Conservation (phyloP, 2,888 invertebrate species). For the Meteorus colon region DNA sequence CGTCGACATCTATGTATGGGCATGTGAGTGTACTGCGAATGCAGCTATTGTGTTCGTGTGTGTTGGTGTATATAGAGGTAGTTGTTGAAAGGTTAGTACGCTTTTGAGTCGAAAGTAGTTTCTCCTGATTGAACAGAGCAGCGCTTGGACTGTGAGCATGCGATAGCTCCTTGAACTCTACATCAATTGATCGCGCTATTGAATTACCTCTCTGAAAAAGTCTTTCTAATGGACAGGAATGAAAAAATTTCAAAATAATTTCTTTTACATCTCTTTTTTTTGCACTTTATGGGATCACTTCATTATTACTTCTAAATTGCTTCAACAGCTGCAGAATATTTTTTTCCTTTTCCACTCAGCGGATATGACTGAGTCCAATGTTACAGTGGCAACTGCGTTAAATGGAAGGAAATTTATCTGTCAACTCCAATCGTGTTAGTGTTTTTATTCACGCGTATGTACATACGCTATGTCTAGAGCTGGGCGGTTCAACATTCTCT, state of each 20-base stretch:
- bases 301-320: constrained; percentile 1
- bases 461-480: neutral
- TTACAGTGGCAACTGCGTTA: constrained; percentile 32
- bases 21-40: constrained; percentile 7
- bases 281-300: neutral
- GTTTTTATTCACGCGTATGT: constrained; percentile 9
- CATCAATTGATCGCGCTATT: constrained; percentile 27
- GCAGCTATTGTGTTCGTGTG: constrained; percentile 17
- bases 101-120: constrained; percentile 33
- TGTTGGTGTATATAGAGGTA: constrained; percentile 44
- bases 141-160: constrained; percentile 9
- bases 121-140: constrained; percentile 28
- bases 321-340: constrained; percentile 40
- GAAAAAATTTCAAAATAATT: neutral
- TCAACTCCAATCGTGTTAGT: constrained; percentile 20
- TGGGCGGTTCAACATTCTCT: constrained; percentile 29
- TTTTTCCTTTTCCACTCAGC: constrained; percentile 23
- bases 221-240: neutral
- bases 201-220: constrained; percentile 8
- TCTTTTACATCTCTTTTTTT: neutral
- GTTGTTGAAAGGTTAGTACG: constrained; percentile 58
- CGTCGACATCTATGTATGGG: constrained; percentile 26
- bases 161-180: constrained; percentile 21
- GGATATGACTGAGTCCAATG: constrained; percentile 3
- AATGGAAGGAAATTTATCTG: constrained; percentile 43